phyloP scores from a whole-genome alignment of 2,888 invertebrate genomes.

The Escarpia spicata region DNA sequence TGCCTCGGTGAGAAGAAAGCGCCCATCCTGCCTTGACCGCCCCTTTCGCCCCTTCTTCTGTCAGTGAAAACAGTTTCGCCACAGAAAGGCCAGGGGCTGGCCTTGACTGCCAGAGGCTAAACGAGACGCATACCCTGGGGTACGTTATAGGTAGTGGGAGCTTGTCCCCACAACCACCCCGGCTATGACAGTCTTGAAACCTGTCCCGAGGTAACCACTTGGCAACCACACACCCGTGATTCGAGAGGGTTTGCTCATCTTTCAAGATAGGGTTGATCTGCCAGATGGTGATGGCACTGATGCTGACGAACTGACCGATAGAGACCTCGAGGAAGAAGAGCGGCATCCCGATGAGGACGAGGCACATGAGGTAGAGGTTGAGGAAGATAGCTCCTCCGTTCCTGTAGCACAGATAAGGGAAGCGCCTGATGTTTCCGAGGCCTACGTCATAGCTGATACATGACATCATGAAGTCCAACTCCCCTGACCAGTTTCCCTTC shows the following conservation, averaged over 20 bases:
- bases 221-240: neutral
- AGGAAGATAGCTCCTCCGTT: conserved; percentile 71
- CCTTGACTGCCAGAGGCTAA: too few species aligned
- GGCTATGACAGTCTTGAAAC: too few species aligned
- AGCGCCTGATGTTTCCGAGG: conserved; percentile 41
- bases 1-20: too few species aligned
- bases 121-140: too few species aligned
- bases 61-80: too few species aligned
- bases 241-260: conserved; percentile 57
- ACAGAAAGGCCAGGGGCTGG: too few species aligned
- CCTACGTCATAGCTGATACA: conserved; percentile 42
- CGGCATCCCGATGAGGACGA: conserved; percentile 72
- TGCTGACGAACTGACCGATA: conserved; percentile 72
- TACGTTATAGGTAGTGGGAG: too few species aligned
- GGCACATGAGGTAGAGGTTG: conserved; percentile 73
- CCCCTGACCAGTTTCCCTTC: conserved; percentile 35
- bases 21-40: too few species aligned
- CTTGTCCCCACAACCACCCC: too few species aligned
- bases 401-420: conserved; percentile 41
- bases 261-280: conserved; percentile 71
- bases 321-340: conserved; percentile 74
- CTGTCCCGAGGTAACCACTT: too few species aligned
- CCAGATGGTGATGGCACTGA: conserved; percentile 72
- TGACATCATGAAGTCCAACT: conserved; percentile 40
- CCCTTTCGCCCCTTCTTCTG: too few species aligned